These are phyloP conservation scores for Xiphophorus birchmanni DNA, from an alignment of 2,797 vertebrate genomes.

Conservation along the genomic window DNA sequence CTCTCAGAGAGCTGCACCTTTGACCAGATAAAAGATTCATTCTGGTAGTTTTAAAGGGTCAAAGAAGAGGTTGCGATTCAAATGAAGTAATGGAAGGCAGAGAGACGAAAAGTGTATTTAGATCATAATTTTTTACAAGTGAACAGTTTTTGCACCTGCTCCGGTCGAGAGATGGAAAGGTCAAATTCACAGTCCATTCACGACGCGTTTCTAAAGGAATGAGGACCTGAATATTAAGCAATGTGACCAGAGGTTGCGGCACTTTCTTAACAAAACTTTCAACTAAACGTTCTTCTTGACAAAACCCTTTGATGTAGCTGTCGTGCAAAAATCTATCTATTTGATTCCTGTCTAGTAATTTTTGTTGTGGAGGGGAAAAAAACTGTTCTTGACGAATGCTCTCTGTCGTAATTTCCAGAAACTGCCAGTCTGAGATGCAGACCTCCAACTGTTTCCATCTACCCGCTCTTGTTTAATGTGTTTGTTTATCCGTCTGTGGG, in stretches of 20 bases:
- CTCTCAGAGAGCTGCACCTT: constrained; percentile 35
- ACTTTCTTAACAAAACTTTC: constrained; percentile 46
- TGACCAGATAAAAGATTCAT: constrained; percentile 45
- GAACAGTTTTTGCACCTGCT: constrained; percentile 10
- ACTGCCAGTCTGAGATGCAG: constrained; percentile 40
- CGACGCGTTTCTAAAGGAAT: constrained; percentile 22
- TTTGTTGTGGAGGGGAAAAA: constrained; percentile 35
- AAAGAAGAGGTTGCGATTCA: constrained; percentile 26
- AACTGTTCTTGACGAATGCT: constrained; percentile 45
- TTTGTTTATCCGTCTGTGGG: constrained; percentile 65
- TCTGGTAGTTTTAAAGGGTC: constrained; percentile 49
- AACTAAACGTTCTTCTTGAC: constrained; percentile 52
- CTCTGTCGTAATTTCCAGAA: constrained; percentile 55
- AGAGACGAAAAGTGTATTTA: constrained; percentile 14
- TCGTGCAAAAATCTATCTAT: constrained; percentile 30
- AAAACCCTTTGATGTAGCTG: constrained; percentile 49
- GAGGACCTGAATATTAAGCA: constrained; percentile 54
- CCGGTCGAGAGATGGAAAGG: constrained; percentile 15
- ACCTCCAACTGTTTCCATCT: constrained; percentile 55
- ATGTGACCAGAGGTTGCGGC: constrained; percentile 33
- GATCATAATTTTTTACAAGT: constrained; percentile 19
- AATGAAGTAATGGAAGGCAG: constrained; percentile 38
- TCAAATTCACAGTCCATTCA: constrained; percentile 46
- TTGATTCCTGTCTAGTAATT: constrained; percentile 45
- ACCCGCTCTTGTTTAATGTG: constrained; percentile 59